A percentile compares a stretch with the other conserved stretches of the same genome.
Conservation (phyloP, 2,888 invertebrate genomes). For the Idaea biselata region DNA sequence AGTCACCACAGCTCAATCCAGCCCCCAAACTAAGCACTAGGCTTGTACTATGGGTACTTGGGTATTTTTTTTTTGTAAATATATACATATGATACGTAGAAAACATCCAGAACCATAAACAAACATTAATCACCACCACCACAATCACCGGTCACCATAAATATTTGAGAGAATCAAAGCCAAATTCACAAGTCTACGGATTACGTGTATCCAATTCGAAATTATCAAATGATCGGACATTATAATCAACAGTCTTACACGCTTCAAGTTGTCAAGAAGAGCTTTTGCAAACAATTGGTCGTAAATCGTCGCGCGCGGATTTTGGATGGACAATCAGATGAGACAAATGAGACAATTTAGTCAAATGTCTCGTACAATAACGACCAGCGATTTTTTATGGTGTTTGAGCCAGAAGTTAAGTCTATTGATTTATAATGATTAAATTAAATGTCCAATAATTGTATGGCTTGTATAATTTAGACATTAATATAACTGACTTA, state of each 20-base stretch:
- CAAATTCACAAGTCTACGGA: background rate
- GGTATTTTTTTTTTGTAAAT: too few species aligned
- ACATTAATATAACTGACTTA: too few species aligned
- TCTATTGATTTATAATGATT: background rate
- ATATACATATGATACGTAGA: too few species aligned
- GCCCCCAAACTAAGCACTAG: too few species aligned
- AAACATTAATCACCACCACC: too few species aligned
- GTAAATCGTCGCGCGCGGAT: conserved; percentile 16
- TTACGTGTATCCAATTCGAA: background rate
- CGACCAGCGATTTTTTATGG: background rate
- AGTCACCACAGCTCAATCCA: too few species aligned
- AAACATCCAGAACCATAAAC: too few species aligned
- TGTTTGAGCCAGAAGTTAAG: background rate
- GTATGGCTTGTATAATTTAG: too few species aligned
- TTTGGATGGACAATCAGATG: background rate
- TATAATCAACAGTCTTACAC: background rate
- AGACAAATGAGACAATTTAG: background rate
- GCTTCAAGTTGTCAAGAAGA: background rate
- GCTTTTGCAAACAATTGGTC: conserved; percentile 23
- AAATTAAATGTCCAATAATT: too few species aligned
- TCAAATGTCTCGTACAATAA: background rate
- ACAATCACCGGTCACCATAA: too few species aligned
- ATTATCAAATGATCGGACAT: background rate
- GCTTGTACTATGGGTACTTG: too few species aligned
- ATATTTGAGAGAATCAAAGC: too few species aligned